phyloP scores from a whole-genome alignment of 1,140 invertebrate genomes.

The Bombus polaris region DNA sequence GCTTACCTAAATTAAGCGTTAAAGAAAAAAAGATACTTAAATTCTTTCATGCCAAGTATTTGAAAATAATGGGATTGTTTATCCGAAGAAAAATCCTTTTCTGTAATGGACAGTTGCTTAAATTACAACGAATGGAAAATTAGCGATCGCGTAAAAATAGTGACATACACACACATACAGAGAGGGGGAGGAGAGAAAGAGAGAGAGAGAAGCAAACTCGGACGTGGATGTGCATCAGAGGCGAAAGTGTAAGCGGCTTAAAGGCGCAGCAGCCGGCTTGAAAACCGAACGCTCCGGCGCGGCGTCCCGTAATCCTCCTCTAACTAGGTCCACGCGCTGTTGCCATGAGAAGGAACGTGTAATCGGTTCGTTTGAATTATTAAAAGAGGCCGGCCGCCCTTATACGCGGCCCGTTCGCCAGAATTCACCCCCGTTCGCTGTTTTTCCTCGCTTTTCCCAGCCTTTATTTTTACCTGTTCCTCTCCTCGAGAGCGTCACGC shows the following conservation, averaged over 20 bases:
- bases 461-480: slow-evolving; percentile 20
- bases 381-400: slow-evolving; percentile 17
- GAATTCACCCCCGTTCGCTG: slow-evolving; percentile 3
- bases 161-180: too few relatives aligned
- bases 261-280: slow-evolving; percentile 35
- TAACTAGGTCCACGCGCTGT: slow-evolving; percentile 34
- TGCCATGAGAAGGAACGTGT: slow-evolving; percentile 8
- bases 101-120: not conserved
- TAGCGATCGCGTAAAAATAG: not conserved
- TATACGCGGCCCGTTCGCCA: not conserved
- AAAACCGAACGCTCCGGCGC: slow-evolving; percentile 51
- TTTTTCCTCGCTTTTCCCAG: slow-evolving; percentile 2
- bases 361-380: slow-evolving; percentile 50
- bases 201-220: not conserved
- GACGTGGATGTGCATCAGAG: not conserved
- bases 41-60: not conserved
- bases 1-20: not conserved
- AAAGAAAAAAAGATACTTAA: not conserved
- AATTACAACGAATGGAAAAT: not conserved
- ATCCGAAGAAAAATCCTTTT: not conserved
- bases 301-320: slow-evolving; percentile 50
- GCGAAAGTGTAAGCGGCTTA: slow-evolving; percentile 56
- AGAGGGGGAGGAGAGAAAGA: not conserved
- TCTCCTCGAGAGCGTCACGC: not conserved
- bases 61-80: not conserved